Evolutionary conservation across 2,888 invertebrate species (phyloP), one percentile per base, ranked within the genome.

Genomic region (Macaria liturata): DNA sequence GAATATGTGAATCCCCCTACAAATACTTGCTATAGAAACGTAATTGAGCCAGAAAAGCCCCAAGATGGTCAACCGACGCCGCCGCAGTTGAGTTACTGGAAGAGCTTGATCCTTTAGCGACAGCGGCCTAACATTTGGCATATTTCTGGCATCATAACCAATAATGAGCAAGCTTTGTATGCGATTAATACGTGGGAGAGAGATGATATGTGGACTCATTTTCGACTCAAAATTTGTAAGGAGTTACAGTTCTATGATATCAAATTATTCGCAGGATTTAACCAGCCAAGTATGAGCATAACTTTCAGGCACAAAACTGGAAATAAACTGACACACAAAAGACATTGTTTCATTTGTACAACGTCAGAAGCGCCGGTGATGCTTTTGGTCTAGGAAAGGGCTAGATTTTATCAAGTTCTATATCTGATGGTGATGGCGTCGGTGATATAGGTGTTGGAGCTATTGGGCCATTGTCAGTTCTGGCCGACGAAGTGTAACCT

Each of bases 331-430:
- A 78, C 79, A 80, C 75, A 85, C 83, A 83, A 82, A 83, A 80
- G 80, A 79, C 82, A 86, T 87, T 84, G 82, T 83, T 68, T 84
- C 84, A 86, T 86, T 84, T 82, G 79, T 84, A 80, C 78, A 72
- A 68, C 74, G 81, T 83, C 84, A 81, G 55, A 49, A 37, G 57
- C 60, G 53, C 57, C 57, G 62, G 65, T 65, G 65, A 67, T 53
- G 61, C 54, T 57, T 60, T 59, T 50, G 55, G 54, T 43, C 59
- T 58, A 61, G 61, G 65, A 64, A 67, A 64, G 66, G 63, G 57
- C 59, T 55, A 64, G 68, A 68, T 68, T 59, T 55, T 65, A 68
- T 67, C 66, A 54, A 53, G n/a, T 57, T 53, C 60, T 59, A 63
- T 65, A 65, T 65, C 60, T 49, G 64, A 62, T 60, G 39, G 46